Evolutionary conservation across 2,113 vertebrate genomes (phyloP).

Genomic region (Herpailurus yagouaroundi): DNA sequence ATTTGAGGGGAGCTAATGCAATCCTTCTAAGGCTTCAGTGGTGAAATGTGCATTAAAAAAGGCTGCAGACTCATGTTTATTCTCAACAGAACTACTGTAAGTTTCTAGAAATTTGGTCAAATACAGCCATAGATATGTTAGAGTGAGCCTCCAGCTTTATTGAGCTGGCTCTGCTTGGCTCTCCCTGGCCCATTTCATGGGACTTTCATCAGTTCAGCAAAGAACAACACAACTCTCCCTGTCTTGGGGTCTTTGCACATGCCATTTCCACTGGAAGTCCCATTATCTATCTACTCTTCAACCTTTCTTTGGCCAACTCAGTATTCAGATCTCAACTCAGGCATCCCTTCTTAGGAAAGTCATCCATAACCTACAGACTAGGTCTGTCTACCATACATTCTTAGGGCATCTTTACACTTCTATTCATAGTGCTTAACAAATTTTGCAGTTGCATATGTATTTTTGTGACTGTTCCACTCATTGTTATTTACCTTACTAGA

Average conservation of each 20-base stretch:
- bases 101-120: background rate
- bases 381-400: background rate
- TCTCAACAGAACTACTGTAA: background rate
- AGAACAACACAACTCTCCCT: background rate
- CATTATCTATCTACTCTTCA: background rate
- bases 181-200: background rate
- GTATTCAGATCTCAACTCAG: background rate
- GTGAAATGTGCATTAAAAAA: background rate
- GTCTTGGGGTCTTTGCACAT: background rate
- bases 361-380: background rate
- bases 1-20: background rate
- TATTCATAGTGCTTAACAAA: background rate
- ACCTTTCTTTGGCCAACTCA: background rate
- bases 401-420: background rate
- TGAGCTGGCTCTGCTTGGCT: background rate
- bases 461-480: background rate
- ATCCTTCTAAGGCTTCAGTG: slow-evolving; percentile 10
- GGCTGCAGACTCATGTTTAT: background rate
- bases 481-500: background rate
- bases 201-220: background rate
- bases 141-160: background rate
- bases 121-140: background rate
- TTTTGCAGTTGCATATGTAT: background rate
- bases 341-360: background rate
- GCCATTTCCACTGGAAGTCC: background rate